Conservation (phyloP, 2,888 invertebrate species). For the Alsophila aescularia region DNA sequence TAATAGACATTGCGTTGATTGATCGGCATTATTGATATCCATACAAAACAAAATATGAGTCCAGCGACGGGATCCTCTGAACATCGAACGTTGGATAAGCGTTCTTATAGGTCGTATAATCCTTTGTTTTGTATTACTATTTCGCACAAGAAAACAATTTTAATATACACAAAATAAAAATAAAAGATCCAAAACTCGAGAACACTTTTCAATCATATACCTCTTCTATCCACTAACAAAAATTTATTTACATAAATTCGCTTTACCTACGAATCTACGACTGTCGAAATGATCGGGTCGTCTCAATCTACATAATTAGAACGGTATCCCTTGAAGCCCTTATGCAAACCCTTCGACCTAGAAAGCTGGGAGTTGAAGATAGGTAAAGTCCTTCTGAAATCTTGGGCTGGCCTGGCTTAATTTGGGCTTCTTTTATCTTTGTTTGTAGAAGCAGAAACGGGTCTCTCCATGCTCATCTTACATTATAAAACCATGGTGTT, state of each 20-base stretch:
- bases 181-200: background rate
- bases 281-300: constrained; percentile 13
- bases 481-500: constrained; percentile 1
- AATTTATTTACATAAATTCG: constrained; percentile 5
- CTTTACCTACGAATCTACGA: background rate
- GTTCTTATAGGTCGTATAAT: no score
- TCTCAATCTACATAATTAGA: constrained; percentile 24
- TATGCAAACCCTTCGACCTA: constrained; percentile 21
- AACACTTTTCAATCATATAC: background rate
- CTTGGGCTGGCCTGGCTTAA: constrained; percentile 20
- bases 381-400: constrained; percentile 19
- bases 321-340: constrained; percentile 8
- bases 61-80: no score
- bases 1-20: no score
- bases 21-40: no score
- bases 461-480: constrained; percentile 11
- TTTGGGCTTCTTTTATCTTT: constrained; percentile 28
- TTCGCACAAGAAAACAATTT: no score
- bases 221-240: background rate
- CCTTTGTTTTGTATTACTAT: no score
- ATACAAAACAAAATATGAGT: no score
- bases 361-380: constrained; percentile 19
- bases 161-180: background rate
- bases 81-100: no score
- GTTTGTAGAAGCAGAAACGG: constrained; percentile 22